Evolutionary conservation across 2,113 vertebrate species (phyloP), one percentile per base, ranked within the genome.

Genomic region (Osmerus mordax): DNA sequence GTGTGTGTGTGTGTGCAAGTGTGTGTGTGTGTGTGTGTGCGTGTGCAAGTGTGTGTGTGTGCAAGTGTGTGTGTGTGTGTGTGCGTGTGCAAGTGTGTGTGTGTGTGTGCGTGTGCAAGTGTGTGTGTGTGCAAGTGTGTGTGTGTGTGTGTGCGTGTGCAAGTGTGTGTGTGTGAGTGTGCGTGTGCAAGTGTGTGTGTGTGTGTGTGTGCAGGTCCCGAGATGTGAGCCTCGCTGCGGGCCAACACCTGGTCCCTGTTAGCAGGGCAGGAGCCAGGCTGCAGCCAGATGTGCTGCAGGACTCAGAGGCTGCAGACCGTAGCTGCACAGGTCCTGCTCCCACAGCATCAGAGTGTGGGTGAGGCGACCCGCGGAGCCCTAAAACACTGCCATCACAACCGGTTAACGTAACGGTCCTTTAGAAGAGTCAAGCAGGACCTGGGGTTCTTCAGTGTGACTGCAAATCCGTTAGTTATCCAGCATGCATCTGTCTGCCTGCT

Each of bases 221-320:
- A 86, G 86, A 87, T 80, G 77, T 84, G 54, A 88, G 86, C 79
- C 84, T 77, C 63, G 87, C 87, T 90, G 62, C 69, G 78, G 85
- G 83, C 85, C 78, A 90, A 91, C 86, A 88, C 88, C 90, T 92
- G 88, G 87, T 82, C 83, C 60, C 77, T 77, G 77, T 90, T 88
- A 85, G 75, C 78, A 77, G 74, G 84, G 83, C 78, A 60, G 82
- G 75, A 76, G 78, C 75, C 54, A 81, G 55, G 67, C 71, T 25
- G 75, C 4, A 72, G 78, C 81, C 86, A 87, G 89, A 87, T 88
- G 83, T 87, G 81, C 82, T 78, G 81, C 82, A 83, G 81, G 79
- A 81, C 80, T 75, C 79, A 78, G 73, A 41, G 36, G 36, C 76
- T 71, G 72, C 36, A 41, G 36, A 41, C 36, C 36, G 36, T 41